phyloP scores from a whole-genome alignment of 2,113 vertebrate genomes.

The Antennarius striatus region DNA sequence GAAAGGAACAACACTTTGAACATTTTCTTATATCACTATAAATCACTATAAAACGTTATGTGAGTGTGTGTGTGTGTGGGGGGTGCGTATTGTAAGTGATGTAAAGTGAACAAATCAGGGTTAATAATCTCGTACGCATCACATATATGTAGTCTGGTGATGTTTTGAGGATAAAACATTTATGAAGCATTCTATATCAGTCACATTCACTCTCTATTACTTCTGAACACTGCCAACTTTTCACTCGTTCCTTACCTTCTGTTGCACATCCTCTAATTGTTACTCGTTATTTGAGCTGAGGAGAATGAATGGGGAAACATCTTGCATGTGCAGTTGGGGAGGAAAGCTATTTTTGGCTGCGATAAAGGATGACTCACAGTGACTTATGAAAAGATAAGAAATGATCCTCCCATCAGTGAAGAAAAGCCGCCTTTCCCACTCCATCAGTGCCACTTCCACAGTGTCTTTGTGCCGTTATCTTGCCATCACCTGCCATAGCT shows the following conservation, averaged over 20 bases:
- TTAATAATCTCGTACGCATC: too few species aligned
- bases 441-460: neutral
- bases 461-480: constrained; percentile 26
- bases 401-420: constrained; percentile 46
- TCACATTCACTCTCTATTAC: neutral
- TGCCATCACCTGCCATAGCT: constrained; percentile 12
- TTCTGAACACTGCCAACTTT: too few species aligned
- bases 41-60: neutral
- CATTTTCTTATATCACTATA: neutral
- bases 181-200: too few species aligned
- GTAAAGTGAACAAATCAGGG: too few species aligned
- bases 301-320: constrained; percentile 25
- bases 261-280: constrained; percentile 26
- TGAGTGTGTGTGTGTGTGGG: too few species aligned
- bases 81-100: too few species aligned
- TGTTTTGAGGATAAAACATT: neutral
- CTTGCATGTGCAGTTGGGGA: constrained; percentile 19
- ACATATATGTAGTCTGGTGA: neutral
- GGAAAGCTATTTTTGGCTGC: constrained; percentile 57
- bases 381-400: constrained; percentile 48
- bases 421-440: constrained; percentile 29
- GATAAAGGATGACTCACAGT: constrained; percentile 59
- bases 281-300: constrained; percentile 19
- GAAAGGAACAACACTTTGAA: neutral
- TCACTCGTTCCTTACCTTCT: neutral